A percentile compares a stretch with the other conserved stretches of the same genome.
These are phyloP conservation scores for Drosophila affinis DNA, from an alignment of 2,888 invertebrate genomes.

Conservation along the genomic window DNA sequence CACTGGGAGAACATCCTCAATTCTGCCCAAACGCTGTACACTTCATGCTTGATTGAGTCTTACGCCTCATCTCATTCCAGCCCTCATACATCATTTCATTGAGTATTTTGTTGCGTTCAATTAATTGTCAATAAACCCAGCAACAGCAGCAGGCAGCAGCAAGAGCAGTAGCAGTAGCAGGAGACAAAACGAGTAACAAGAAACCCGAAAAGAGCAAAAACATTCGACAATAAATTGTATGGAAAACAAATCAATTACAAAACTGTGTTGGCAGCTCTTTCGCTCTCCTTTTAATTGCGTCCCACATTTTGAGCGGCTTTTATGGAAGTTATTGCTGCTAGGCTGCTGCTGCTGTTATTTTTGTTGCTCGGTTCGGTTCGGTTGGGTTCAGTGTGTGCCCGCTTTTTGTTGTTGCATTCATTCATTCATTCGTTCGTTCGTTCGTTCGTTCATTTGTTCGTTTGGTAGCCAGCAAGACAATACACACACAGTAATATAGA, in stretches of 20 bases:
- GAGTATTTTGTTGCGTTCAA: slow-evolving; percentile 44
- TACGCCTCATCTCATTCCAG: not conserved
- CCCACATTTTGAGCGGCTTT: slow-evolving; percentile 40
- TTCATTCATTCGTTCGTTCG: slow-evolving; percentile 40
- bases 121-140: slow-evolving; percentile 57
- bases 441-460: slow-evolving; percentile 51
- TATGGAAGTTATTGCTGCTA: slow-evolving; percentile 31
- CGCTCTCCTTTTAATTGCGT: slow-evolving; percentile 18
- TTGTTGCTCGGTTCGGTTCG: slow-evolving; percentile 24
- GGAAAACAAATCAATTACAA: slow-evolving; percentile 77
- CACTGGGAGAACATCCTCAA: not conserved
- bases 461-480: slow-evolving; percentile 56
- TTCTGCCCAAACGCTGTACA: no score
- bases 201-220: slow-evolving; percentile 46
- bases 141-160: not conserved
- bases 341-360: slow-evolving; percentile 37
- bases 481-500: slow-evolving; percentile 11
- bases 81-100: slow-evolving; percentile 52
- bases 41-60: slow-evolving; percentile 13
- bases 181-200: slow-evolving; percentile 12
- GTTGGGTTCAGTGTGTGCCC: no score
- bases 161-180: not conserved
- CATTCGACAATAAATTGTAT: slow-evolving; percentile 63
- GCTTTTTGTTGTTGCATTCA: no score
- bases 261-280: slow-evolving; percentile 37